Base-by-base conservation (phyloP, 2,113 vertebrate species). In the Perccottus glenii region DNA sequence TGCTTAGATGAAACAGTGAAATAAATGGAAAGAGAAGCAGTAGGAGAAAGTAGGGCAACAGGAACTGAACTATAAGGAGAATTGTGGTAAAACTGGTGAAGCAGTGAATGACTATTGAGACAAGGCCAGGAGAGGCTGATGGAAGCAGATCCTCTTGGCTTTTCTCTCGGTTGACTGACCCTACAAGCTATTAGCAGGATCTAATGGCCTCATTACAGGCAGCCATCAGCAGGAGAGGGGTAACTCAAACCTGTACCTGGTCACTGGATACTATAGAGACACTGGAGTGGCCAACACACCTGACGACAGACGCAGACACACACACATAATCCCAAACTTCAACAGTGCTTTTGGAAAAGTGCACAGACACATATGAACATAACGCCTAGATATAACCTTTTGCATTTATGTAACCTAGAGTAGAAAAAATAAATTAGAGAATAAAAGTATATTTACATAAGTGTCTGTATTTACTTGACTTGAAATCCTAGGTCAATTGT, bases 191-290 rank as follows among this genome's bases (percentile, higher is more conserved):
- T 95, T 96, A 96, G 89, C 83, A 83, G 90, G 73, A 85, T 92
- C 93, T 96, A 96, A 96, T 94, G 94, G 91, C 90, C 94, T 96
- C 93, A 98, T 98, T 98, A 98, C 95, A 96, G 71, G 88, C 67
- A 83, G 84, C 78, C 75, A 77, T 87, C 73, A 84, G 58, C 64
- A 80, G 80, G 78, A 73, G 73, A 64, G 59, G 12, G 42, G 88
- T 86, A 89, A 93, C 83, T 64, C 70, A 88, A 84, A 79, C 76
- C 78, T 60, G 57, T 73, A 67, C 81, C 72, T 59, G 79, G 88
- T 82, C 86, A 92, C 62, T 14, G 0, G 78, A 90, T 83, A 85
- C 83, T 35, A 27, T 6, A 14, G 42, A 73, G 84, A 83, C 64
- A 78, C 73, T 52, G 50, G 73, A 88, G 80, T 11, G 42, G 75